Base-by-base conservation (phyloP, 2,888 invertebrate genomes). In the Nymphalis urticae region DNA sequence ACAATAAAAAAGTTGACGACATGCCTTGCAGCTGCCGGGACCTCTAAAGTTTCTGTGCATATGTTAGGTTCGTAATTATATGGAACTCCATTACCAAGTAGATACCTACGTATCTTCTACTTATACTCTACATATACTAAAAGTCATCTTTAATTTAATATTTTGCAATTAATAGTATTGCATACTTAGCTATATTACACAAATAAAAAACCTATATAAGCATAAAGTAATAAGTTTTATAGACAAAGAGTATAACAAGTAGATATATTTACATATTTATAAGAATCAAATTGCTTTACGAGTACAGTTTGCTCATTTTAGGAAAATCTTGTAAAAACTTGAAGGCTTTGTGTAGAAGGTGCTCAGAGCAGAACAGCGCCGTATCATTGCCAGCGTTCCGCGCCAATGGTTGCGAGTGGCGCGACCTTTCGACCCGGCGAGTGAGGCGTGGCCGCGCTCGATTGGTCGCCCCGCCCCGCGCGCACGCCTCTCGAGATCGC, bases 381-480 rank as follows among this genome's bases (percentile, higher is more conserved):
- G 69, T 69, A 61, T 70, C 51, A 68, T 42, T 42, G 42, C 72
- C 69, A 64, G 73, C 73, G 80, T 82, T 80, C 77, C 77, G 87
- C 85, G 82, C 87, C 87, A 87, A 85, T 87, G 85, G 84, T 79
- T 78, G 74, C 72, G 77, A 78, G 75, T 76, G 79, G 79, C 76
- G 82, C 90, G 88, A 90, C 90, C 92, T 83, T 85, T 82, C 77
- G 80, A 83, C 82, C 83, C 80, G 80, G 84, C 80, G 85, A 83
- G 84, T 82, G 86, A 82, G 92, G 92, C 91, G 92, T 89, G 90
- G 90, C 88, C 85, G 84, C 87, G 84, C 85, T 80, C 86, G 86
- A 90, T 87, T 88, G 91, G 90, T 79, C 82, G 85, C 85, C 82
- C 84, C 86, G 87, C 86, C 80, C 77, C 77, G 75, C 75, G 85